Evolutionary conservation across 2,113 vertebrate genomes (phyloP), one percentile per base, ranked within the genome.

Genomic region (Tachuris rubrigastra): DNA sequence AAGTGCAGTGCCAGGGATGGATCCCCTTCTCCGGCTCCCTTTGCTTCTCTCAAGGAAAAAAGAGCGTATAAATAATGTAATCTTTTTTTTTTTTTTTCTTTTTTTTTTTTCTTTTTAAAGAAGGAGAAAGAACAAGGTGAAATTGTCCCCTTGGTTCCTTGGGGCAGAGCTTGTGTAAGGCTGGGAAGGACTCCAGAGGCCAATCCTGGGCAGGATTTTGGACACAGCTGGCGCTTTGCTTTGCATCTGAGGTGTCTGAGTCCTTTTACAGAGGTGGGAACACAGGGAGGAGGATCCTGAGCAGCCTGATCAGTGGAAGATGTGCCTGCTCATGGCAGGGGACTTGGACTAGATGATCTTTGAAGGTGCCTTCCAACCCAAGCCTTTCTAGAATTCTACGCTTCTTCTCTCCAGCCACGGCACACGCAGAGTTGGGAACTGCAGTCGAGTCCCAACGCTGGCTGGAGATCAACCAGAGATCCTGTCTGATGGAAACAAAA

Each of bases 401-500:
- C 24, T 69, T 66, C 58, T 59, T 25, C 58, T 73, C 21, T 66
- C 52, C 49, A 62, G 11, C n/a, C 31, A 1, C 1, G 2, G 4
- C 55, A 30, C 1, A 30, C 1, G 1, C 1, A 1, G 42, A 2
- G 33, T 11, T 86, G 53, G 71, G 77, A 81, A 12, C 28, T 1
- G 46, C 0, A 1, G 41, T 33, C 2, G 31, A 41, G 52, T 78
- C 76, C 85, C 1, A 3, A 56, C 37, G 62, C 77, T 94, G 96
- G 84, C 89, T 3, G 10, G 77, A 83, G 74, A 95, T 66, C 93
- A 94, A 87, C 42, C 77, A 76, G 82, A 93, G 91, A 93, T 94
- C 85, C 91, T 95, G 93, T 24, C 56, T 77, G 74, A 62, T 93
- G 92, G 76, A 94, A 95, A 86, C 89, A 77, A 72, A 85, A 69